A percentile compares a stretch with the other conserved stretches of the same genome.
Conservation (phyloP, 1,140 invertebrate genomes). For the Dysdera silvatica region DNA sequence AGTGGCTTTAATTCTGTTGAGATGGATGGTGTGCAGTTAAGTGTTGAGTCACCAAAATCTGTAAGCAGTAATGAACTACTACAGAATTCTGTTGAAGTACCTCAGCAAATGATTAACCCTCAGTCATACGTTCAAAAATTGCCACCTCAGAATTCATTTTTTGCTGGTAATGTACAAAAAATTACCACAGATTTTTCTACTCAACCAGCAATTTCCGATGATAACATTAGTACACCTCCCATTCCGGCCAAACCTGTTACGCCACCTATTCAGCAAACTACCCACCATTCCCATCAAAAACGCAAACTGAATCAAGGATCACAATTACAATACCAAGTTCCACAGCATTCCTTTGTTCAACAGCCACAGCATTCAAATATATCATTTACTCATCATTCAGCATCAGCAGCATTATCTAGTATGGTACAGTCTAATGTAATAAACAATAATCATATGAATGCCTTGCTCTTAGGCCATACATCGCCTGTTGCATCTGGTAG, state of each 20-base stretch:
- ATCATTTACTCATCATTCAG: slow-evolving; percentile 34
- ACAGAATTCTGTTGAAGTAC: slow-evolving; percentile 46
- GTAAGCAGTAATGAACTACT: slow-evolving; percentile 71
- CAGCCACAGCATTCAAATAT: slow-evolving; percentile 26
- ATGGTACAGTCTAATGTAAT: slow-evolving; percentile 29
- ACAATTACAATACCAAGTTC: slow-evolving; percentile 2
- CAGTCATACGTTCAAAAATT: slow-evolving; percentile 50
- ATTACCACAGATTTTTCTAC: too few relatives aligned
- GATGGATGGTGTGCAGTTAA: slow-evolving; percentile 70
- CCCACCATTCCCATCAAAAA: too few relatives aligned
- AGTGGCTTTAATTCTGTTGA: slow-evolving; percentile 65
- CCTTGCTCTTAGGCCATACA: slow-evolving; percentile 27
- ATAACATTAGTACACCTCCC: too few relatives aligned
- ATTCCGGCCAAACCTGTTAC: too few relatives aligned
- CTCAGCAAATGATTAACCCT: slow-evolving; percentile 38
- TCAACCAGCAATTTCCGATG: too few relatives aligned
- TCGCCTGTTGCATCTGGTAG: slow-evolving; percentile 38
- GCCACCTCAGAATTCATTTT: too few relatives aligned
- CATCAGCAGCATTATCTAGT: slow-evolving; percentile 42
- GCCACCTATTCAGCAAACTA: slow-evolving; percentile 1
- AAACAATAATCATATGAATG: slow-evolving; percentile 33
- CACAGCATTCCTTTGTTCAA: slow-evolving; percentile 40
- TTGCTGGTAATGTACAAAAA: too few relatives aligned
- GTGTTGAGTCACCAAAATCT: slow-evolving; percentile 74
- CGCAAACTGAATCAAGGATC: too few relatives aligned